phyloP scores from a whole-genome alignment of 2,797 vertebrate genomes.

The Gymnothorax reevesii region DNA sequence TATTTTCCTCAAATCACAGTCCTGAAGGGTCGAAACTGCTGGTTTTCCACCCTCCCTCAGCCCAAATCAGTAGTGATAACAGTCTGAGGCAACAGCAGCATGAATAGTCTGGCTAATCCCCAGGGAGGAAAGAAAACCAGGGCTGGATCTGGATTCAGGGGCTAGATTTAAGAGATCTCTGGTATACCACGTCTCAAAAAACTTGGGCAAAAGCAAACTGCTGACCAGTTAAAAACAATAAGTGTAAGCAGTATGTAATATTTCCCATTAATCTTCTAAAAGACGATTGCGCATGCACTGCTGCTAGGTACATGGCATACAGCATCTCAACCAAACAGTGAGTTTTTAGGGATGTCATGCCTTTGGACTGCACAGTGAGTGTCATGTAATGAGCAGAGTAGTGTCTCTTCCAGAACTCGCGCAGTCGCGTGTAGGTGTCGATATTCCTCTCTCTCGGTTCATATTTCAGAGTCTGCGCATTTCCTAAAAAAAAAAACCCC shows the following conservation, averaged over 20 bases:
- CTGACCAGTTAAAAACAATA: not conserved
- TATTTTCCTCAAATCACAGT: too few species aligned
- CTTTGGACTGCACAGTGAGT: slow-evolving; percentile 93
- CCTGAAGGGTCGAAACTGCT: too few species aligned
- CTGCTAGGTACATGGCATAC: not conserved
- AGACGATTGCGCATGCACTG: too few species aligned
- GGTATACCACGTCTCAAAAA: not conserved
- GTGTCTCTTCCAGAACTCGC: slow-evolving; percentile 90
- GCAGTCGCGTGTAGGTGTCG: slow-evolving; percentile 86
- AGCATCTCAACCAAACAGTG: not conserved
- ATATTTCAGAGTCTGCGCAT: slow-evolving; percentile 89
- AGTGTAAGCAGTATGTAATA: not conserved
- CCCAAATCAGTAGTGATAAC: too few species aligned
- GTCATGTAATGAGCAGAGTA: slow-evolving; percentile 98
- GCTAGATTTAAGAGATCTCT: too few species aligned
- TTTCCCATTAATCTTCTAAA: not conserved
- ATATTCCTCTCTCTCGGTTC: slow-evolving; percentile 89
- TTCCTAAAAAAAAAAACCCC: slow-evolving; percentile 70
- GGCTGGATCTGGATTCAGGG: too few species aligned
- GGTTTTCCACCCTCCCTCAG: too few species aligned
- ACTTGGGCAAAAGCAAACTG: not conserved
- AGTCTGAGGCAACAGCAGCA: too few species aligned
- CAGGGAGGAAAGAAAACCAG: too few species aligned
- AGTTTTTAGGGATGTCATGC: slow-evolving; percentile 58
- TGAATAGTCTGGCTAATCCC: too few species aligned